Conservation (phyloP, 2,113 vertebrate genomes). For the Piprites chloris region DNA sequence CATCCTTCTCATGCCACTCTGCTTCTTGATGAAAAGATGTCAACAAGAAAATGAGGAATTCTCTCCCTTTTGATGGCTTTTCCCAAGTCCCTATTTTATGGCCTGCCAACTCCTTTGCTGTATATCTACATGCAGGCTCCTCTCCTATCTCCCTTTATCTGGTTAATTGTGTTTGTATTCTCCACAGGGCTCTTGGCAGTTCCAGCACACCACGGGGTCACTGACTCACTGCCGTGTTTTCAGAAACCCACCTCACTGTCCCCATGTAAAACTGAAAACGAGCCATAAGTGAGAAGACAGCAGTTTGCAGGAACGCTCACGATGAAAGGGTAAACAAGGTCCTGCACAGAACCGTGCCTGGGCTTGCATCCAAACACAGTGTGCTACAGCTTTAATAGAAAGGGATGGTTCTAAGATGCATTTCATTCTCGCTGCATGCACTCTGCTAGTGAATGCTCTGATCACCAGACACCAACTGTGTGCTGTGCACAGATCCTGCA, state of each 20-base stretch:
- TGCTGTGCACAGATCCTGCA: background rate
- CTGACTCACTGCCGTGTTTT: background rate
- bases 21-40: background rate
- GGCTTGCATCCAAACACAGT: background rate
- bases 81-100: background rate
- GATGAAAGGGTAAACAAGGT: background rate
- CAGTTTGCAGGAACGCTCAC: background rate
- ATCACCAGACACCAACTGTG: background rate
- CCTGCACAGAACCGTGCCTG: background rate
- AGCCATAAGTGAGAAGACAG: background rate
- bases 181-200: background rate
- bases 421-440: background rate
- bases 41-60: background rate
- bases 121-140: background rate
- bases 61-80: background rate
- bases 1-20: fast-evolving
- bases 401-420: background rate
- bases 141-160: background rate
- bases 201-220: background rate
- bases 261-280: background rate
- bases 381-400: background rate
- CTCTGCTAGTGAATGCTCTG: background rate
- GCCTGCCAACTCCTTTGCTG: background rate
- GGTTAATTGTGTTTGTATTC: background rate
- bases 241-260: background rate